phyloP scores from a whole-genome alignment of 2,797 vertebrate genomes.

The Euthynnus affinis region DNA sequence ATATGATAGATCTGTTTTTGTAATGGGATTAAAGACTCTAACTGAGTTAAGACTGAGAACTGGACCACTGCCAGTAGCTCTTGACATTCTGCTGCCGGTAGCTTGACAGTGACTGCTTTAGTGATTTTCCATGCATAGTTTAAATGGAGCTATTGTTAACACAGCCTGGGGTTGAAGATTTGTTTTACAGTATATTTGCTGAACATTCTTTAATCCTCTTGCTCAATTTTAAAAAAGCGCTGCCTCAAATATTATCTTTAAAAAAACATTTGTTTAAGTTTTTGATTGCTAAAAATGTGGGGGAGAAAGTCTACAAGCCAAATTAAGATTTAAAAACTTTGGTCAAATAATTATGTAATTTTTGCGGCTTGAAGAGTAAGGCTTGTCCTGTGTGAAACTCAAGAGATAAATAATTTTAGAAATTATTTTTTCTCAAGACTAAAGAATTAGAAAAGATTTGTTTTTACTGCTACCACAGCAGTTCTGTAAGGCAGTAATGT shows the following conservation, averaged over 20 bases:
- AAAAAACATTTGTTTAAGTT: constrained; percentile 46
- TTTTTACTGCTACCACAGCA: neutral
- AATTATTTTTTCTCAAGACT: neutral
- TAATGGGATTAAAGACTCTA: constrained; percentile 67
- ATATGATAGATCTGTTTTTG: constrained; percentile 58
- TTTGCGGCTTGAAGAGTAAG: constrained; percentile 4
- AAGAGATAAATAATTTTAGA: neutral
- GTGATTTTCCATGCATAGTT: constrained; percentile 63
- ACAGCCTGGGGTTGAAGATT: constrained; percentile 56
- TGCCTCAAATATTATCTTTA: constrained; percentile 34
- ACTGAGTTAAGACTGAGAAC: constrained; percentile 57
- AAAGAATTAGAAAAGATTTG: neutral
- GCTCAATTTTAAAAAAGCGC: constrained; percentile 24
- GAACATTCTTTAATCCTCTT: constrained; percentile 61
- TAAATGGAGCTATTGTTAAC: constrained; percentile 69
- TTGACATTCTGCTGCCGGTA: constrained; percentile 63
- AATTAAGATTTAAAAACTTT: constrained; percentile 31
- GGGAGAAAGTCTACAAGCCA: neutral
- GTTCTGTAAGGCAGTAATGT: neutral
- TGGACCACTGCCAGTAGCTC: constrained; percentile 60
- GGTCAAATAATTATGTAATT: constrained; percentile 11
- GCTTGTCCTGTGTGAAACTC: constrained; percentile 1
- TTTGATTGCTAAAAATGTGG: constrained; percentile 31
- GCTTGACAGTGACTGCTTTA: constrained; percentile 64
- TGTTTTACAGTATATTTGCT: constrained; percentile 63